These are phyloP conservation scores for Umimayanthus kanabou DNA, from an alignment of 92 coral and sea anemone species.

Conservation along the genomic window DNA sequence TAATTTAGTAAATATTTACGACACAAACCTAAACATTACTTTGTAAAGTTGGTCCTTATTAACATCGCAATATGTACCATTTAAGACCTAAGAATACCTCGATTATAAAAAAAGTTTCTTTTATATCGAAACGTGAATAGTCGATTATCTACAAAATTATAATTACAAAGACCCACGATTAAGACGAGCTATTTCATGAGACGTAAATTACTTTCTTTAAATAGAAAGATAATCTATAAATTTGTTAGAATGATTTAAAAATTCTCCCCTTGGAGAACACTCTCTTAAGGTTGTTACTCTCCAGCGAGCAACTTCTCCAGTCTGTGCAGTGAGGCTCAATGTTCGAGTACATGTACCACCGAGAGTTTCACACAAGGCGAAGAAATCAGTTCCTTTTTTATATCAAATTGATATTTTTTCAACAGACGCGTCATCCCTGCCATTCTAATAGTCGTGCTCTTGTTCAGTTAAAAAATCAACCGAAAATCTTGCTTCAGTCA, in stretches of 20 bases:
- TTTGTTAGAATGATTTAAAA: not conserved
- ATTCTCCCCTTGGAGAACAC: not conserved
- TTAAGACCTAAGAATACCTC: not conserved
- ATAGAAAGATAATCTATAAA: not conserved
- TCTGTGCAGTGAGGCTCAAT: not conserved
- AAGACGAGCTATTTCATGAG: not conserved
- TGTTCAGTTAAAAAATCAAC: not conserved
- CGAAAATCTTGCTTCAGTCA: not conserved
- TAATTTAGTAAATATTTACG: not conserved
- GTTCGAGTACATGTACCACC: too few relatives aligned
- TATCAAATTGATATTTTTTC: not conserved
- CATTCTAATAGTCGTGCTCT: not conserved
- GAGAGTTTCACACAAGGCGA: not conserved
- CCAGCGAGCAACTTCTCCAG: not conserved
- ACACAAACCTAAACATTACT: not conserved
- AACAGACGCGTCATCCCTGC: not conserved
- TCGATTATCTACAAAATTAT: not conserved
- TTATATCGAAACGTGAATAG: not conserved
- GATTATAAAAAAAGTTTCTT: not conserved
- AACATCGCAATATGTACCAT: not conserved
- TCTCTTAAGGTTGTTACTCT: not conserved
- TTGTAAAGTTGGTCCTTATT: not conserved
- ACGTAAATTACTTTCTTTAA: conserved; percentile 12
- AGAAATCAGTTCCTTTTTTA: not conserved
- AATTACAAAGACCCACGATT: conserved; percentile 3